These are phyloP conservation scores for Lanistes nyassanus DNA, from an alignment of 1,140 invertebrate genomes.

Conservation along the genomic window DNA sequence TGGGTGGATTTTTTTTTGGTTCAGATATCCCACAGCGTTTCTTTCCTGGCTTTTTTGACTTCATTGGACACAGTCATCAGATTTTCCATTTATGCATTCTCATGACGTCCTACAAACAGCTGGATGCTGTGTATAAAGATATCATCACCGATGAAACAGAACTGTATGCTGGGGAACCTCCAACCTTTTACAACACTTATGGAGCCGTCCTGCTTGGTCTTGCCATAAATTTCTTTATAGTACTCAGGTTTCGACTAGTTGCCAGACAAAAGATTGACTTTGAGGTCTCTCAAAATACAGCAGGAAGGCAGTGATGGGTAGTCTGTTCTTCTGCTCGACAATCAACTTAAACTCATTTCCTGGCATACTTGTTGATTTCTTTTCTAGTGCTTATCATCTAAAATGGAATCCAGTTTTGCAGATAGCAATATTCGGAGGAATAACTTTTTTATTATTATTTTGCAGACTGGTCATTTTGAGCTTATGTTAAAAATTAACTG, in stretches of 20 bases:
- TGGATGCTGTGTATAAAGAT: conserved; percentile 58
- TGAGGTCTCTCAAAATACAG: neutral
- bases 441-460: no score
- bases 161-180: conserved; percentile 32
- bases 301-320: no score
- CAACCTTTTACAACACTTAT: conserved; percentile 53
- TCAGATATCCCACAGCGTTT: conserved; percentile 64
- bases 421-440: no score
- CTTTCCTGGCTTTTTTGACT: conserved; percentile 61
- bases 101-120: conserved; percentile 56
- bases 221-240: conserved; percentile 39
- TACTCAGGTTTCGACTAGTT: conserved; percentile 31
- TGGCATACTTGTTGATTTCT: no score
- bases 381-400: no score
- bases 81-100: conserved; percentile 65
- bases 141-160: conserved; percentile 22
- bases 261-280: conserved; percentile 24
- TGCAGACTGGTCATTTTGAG: no score
- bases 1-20: conserved; percentile 62
- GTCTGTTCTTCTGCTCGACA: no score
- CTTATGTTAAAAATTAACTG: no score
- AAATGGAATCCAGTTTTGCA: no score
- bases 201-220: conserved; percentile 48
- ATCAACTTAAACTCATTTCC: no score
- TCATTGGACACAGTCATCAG: conserved; percentile 65